phyloP scores from a whole-genome alignment of 2,888 invertebrate genomes.

The Chrysolina oricalcia region DNA sequence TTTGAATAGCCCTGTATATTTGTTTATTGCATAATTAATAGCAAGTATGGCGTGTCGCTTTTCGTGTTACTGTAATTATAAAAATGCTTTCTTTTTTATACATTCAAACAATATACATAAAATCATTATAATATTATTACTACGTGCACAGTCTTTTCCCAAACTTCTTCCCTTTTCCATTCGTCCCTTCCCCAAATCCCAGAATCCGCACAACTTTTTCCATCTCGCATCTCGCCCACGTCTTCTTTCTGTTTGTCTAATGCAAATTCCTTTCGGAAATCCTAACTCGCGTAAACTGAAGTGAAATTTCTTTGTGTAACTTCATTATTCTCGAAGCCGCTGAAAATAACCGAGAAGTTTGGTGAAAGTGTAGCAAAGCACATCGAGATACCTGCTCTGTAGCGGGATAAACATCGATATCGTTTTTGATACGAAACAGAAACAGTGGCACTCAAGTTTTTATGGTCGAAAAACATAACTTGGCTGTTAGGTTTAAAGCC shows the following conservation, averaged over 20 bases:
- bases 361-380: constrained; percentile 2
- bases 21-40: too few species aligned
- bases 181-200: not conserved
- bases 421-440: constrained; percentile 8
- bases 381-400: not conserved
- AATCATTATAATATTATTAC: too few species aligned
- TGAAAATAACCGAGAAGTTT: constrained; percentile 7
- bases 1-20: too few species aligned
- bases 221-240: not conserved
- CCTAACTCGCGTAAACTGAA: constrained; percentile 1
- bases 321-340: not conserved
- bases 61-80: too few species aligned
- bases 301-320: constrained; percentile 12
- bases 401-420: not conserved
- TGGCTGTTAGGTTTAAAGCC: not conserved
- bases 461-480: constrained; percentile 12
- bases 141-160: not conserved
- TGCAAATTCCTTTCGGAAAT: constrained; percentile 19
- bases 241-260: not conserved
- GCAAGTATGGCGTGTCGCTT: too few species aligned
- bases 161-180: not conserved
- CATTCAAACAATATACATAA: too few species aligned
- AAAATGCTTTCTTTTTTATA: too few species aligned
- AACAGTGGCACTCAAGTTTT: constrained; percentile 3
- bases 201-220: not conserved